A percentile compares a stretch with the other conserved stretches of the same genome.
phyloP scores from a whole-genome alignment of 2,888 invertebrate genomes.

The Caenorhabditis japonica region DNA sequence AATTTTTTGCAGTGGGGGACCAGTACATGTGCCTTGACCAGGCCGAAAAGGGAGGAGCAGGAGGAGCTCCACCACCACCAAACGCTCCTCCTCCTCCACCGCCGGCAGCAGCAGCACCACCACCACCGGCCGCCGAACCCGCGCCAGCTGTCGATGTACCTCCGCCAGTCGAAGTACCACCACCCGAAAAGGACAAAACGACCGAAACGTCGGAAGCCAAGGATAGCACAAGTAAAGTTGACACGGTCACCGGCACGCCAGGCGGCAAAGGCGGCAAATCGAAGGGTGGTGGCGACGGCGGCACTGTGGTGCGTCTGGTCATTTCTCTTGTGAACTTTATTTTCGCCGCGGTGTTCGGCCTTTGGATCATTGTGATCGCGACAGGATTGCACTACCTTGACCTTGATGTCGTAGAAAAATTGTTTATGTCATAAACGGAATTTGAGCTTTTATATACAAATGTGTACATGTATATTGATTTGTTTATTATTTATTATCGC shows the following conservation, averaged over 20 bases:
- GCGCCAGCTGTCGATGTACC: constrained; percentile 20
- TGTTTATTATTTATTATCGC: no score
- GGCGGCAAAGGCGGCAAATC: no score
- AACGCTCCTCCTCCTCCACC: constrained; percentile 4
- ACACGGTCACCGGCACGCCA: no score
- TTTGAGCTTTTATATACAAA: no score
- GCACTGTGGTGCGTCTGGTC: constrained; percentile 5
- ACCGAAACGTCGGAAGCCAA: background rate
- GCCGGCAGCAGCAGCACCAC: constrained; percentile 7
- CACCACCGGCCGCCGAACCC: constrained; percentile 5
- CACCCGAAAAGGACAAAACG: background rate
- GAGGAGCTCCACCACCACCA: constrained; percentile 22
- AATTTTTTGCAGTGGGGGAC: constrained; percentile 31
- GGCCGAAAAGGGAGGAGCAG: constrained; percentile 15
- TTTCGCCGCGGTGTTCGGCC: background rate
- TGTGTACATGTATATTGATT: no score
- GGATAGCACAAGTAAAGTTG: no score
- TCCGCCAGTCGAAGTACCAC: constrained; percentile 10
- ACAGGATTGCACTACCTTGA: constrained; percentile 16
- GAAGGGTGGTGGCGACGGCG: background rate
- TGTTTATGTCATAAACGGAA: constrained; percentile 30
- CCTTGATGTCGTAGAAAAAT: constrained; percentile 8
- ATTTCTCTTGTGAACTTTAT: constrained; percentile 9
- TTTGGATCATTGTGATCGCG: constrained; percentile 11
- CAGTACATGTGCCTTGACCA: constrained; percentile 37